Conservation (phyloP, 2,888 invertebrate genomes). For the Argyresthia goedartella region DNA sequence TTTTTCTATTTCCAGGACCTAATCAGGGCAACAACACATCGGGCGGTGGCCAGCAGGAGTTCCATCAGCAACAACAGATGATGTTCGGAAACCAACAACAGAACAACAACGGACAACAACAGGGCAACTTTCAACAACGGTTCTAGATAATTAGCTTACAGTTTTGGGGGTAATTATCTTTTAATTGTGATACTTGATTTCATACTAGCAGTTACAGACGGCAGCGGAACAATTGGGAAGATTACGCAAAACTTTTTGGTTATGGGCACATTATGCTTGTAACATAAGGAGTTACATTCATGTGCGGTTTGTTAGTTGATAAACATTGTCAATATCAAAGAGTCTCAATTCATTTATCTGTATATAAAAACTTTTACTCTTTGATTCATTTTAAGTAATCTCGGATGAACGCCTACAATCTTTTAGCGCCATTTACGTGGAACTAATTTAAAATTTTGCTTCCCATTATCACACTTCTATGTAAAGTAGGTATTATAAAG, state of each 20-base stretch:
- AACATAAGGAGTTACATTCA: neutral
- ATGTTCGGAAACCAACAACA: conserved; percentile 75
- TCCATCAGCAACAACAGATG: conserved; percentile 77
- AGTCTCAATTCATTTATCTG: no score
- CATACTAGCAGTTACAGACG: neutral
- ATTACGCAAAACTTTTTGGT: no score
- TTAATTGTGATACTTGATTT: neutral
- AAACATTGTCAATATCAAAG: no score
- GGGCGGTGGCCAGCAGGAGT: conserved; percentile 55
- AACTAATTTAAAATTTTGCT: no score
- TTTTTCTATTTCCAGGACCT: conserved; percentile 28
- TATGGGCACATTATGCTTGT: neutral
- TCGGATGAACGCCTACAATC: no score
- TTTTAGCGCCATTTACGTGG: no score
- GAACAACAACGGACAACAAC: conserved; percentile 66
- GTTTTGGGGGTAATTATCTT: neutral
- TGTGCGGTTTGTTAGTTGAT: no score
- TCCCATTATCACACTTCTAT: no score
- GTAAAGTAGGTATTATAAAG: no score
- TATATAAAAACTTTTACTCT: no score
- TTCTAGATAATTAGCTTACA: conserved; percentile 55
- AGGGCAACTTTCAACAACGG: conserved; percentile 78
- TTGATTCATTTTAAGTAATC: no score
- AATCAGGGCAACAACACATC: conserved; percentile 55
- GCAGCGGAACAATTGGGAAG: neutral